Evolutionary conservation across 2,113 vertebrate species (phyloP), one percentile per base, ranked within the genome.

Genomic region (Uria aalge): DNA sequence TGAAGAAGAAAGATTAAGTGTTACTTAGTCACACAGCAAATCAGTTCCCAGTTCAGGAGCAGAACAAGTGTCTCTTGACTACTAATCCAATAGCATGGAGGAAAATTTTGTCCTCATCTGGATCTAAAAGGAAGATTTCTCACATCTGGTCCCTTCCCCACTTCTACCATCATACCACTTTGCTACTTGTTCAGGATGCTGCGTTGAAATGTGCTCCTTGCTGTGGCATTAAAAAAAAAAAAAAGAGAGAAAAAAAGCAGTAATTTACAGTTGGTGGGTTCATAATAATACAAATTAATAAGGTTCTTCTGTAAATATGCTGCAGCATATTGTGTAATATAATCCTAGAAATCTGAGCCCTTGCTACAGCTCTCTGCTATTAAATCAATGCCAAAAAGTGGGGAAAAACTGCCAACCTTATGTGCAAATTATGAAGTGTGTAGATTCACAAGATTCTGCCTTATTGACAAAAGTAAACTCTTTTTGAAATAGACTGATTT

Each of bases 351-450:
- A 97, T 92, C 50, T 69, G 88, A 97, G 75, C 45, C 52, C n/a
- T 95, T 80, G 43, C 75, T 94, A 68, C 43, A 96, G 73, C 41
- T 76, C 71, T 74, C 76, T 82, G 43, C 67, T 96, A 79, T 29
- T 96, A 97, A 96, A 91, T 97, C 90, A 92, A 67, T 92, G 50
- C 50, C 77, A 96, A 92, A 91, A 91, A 67, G 62, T 74, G 56
- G n/a, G 45, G 72, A 45, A 89, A 94, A 95, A 50, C 91, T 86
- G 89, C 76, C 95, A 97, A 56, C 40, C 48, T 95, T 89, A 64
- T 63, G 69, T 90, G 82, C 89, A 96, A 96, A 97, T 93, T 95
- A 96, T 95, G 95, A 97, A 96, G 91, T 96, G 93, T 94, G 94
- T 85, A 86, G 62, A 88, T 95, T 97, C 94, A 94, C 85, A 94